Evolutionary conservation across 2,113 vertebrate species (phyloP).

Genomic region (Tonatia bakeri): DNA sequence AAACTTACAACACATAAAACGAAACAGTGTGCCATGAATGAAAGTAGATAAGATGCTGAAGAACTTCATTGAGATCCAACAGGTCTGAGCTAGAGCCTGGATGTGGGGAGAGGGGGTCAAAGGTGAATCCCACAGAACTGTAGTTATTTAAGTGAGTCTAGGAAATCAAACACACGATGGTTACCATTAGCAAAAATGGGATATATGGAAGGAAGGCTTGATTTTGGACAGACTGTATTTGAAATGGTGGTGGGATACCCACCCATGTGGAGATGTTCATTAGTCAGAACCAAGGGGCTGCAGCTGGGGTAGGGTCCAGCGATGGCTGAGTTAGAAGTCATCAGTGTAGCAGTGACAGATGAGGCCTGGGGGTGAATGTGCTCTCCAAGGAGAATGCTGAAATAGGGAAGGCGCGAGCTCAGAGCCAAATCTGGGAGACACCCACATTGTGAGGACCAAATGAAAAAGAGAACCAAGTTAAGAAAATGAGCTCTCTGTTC

Average conservation of each 20-base stretch:
- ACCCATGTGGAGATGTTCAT: not conserved
- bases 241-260: not conserved
- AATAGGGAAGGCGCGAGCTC: not conserved
- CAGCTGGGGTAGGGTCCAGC: not conserved
- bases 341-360: not conserved
- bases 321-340: not conserved
- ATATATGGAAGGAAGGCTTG: not conserved
- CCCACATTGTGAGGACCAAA: not conserved
- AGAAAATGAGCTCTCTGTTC: not conserved
- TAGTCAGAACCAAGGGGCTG: not conserved
- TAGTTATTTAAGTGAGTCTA: not conserved
- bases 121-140: not conserved
- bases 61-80: not conserved
- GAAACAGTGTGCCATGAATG: not conserved
- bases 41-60: not conserved
- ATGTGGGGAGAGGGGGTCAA: not conserved
- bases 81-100: not conserved
- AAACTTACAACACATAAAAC: not conserved
- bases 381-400: not conserved
- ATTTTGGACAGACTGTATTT: constrained; percentile 11
- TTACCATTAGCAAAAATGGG: not conserved
- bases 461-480: not conserved
- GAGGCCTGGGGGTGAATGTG: not conserved
- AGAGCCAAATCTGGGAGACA: not conserved
- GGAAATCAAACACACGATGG: not conserved